Evolutionary conservation across 1,140 invertebrate species (phyloP).

Genomic region (Zeugodacus cucurbitae): DNA sequence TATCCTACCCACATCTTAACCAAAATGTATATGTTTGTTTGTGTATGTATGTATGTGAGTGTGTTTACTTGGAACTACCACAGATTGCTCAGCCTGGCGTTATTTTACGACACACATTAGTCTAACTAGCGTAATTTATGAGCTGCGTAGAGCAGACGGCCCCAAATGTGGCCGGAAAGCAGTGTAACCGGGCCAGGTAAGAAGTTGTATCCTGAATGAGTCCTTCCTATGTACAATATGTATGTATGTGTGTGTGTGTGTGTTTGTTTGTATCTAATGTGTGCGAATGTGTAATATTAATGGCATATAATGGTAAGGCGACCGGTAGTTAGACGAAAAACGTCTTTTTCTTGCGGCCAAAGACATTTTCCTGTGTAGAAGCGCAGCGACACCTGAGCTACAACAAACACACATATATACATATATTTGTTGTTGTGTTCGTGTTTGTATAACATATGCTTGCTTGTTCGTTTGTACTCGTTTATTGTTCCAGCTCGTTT

Average conservation of each 20-base stretch:
- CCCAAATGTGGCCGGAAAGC: not conserved
- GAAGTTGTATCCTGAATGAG: not conserved
- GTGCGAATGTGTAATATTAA: not conserved
- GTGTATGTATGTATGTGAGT: not conserved
- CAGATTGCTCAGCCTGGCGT: conserved; percentile 21
- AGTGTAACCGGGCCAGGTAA: not conserved
- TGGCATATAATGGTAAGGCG: not conserved
- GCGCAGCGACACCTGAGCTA: not conserved
- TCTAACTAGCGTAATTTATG: conserved; percentile 43
- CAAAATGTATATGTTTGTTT: not conserved
- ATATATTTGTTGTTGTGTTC: too few relatives aligned
- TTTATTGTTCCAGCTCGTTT: conserved; percentile 9
- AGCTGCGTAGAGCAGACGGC: not conserved
- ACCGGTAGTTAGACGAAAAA: conserved; percentile 30
- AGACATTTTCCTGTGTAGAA: conserved; percentile 3
- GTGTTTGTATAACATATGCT: not conserved
- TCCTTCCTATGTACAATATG: too few relatives aligned
- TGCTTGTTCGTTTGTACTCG: not conserved
- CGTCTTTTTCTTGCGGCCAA: conserved; percentile 25
- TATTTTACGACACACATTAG: conserved; percentile 43
- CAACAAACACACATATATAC: not conserved
- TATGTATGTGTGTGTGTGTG: not conserved
- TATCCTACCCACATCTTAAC: not conserved
- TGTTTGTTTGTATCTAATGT: too few relatives aligned
- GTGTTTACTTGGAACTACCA: not conserved